A percentile compares a stretch with the other conserved stretches of the same genome.
Evolutionary conservation across 2,113 vertebrate species (phyloP).

Genomic region (Cyrtonyx montezumae): DNA sequence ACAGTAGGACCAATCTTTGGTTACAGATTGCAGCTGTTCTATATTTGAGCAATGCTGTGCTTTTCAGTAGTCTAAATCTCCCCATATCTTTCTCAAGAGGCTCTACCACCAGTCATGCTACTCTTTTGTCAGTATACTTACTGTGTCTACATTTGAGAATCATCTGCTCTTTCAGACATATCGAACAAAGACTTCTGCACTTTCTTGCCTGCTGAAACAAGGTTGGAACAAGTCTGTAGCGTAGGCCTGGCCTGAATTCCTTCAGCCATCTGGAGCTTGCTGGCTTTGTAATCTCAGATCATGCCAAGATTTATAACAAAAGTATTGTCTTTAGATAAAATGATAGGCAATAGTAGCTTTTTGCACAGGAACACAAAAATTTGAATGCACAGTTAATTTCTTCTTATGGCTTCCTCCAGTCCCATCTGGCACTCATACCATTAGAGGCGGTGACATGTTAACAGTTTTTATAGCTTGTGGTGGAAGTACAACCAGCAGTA

Average conservation of each 20-base stretch:
- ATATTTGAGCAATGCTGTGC: not conserved
- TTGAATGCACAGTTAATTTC: constrained; percentile 13
- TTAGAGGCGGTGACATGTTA: constrained; percentile 24
- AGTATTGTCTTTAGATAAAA: not conserved
- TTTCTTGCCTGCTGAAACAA: not conserved
- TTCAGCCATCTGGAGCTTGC: constrained; percentile 40
- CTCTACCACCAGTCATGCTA: not conserved
- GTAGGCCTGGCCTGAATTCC: constrained; percentile 31
- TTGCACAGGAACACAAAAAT: constrained; percentile 38
- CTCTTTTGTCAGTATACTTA: not conserved
- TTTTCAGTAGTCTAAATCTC: not conserved
- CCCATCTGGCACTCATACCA: constrained; percentile 47
- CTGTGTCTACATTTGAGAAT: not conserved
- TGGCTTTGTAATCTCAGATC: constrained; percentile 14
- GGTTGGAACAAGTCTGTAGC: not conserved
- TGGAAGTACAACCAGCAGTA: constrained; percentile 2
- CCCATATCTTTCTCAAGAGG: not conserved
- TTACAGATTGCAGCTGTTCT: not conserved
- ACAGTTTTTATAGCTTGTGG: not conserved
- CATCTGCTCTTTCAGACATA: not conserved
- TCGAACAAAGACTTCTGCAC: not conserved
- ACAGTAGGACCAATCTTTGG: not conserved
- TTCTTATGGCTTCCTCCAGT: constrained; percentile 31
- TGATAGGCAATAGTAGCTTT: constrained; percentile 11
- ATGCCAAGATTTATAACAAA: constrained; percentile 38